Evolutionary conservation across 2,888 invertebrate genomes (phyloP), one percentile per base, ranked within the genome.

Genomic region (Folsomia candida): DNA sequence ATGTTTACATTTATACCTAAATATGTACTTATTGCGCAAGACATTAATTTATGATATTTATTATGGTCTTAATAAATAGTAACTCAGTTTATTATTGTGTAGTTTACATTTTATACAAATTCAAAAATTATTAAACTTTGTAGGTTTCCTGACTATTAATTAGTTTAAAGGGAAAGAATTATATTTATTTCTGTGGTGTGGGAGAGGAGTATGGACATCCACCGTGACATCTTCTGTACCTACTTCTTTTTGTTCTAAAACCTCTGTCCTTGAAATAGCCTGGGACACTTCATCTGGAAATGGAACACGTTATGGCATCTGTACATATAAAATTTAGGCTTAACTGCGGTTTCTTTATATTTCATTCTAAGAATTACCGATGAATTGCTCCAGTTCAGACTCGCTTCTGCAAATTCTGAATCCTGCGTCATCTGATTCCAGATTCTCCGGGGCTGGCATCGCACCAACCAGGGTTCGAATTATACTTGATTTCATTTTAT

Each of bases 381-480:
- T 85, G 74, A 91, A 84, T 60, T 88, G 87, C 81, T 89, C 88
- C 29, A 90, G 83, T 75, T 90, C 89, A 24, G 85, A 86, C 54
- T 86, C 85, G 0, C 86, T 85, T 1, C 86, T 84, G 67, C 89
- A 88, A 62, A 91, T 90, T 27, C 88, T 86, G 82, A 91, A 91
- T 25, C 66, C n/a, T 1, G 62, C 60, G 14, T 63, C 69, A 9
- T 67, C 70, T 9, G 47, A 18, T 47, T 47, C 47, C 47, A 47
- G 18, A 9, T 47, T 9, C 9, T 9, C 9, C 0, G 63, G 61
- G 1, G 63, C 2, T 2, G 58, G 57, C 57, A 68, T 87, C 0
- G 89, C 89, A 1, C 90, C 91, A 76, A 87, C 87, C 79, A 91
- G 87, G 4, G 91, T 89, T 0, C 88, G 84, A 0, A 90, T 86